phyloP scores from a whole-genome alignment of 2,888 invertebrate genomes.

The Orthosia gracilis region DNA sequence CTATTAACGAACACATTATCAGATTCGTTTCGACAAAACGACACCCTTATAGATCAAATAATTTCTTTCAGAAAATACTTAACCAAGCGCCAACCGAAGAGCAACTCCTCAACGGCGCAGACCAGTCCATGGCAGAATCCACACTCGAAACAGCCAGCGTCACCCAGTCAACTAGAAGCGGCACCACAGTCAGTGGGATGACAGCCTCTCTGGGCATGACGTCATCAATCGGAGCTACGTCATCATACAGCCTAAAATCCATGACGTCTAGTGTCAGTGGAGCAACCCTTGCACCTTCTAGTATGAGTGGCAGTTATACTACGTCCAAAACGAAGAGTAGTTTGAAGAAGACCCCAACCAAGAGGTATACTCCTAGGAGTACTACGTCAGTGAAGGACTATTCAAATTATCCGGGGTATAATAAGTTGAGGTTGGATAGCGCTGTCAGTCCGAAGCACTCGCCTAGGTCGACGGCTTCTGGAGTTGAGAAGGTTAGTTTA shows the following conservation, averaged over 20 bases:
- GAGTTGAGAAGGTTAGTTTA: conserved; percentile 80
- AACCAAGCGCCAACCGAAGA: conserved; percentile 88
- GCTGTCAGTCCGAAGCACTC: conserved; percentile 89
- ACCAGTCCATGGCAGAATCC: conserved; percentile 79
- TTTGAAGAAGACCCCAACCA: conserved; percentile 85
- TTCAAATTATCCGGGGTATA: conserved; percentile 85
- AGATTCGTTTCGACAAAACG: too few relatives aligned
- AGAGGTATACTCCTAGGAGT: conserved; percentile 83
- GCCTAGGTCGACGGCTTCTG: conserved; percentile 76
- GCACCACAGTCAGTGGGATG: conserved; percentile 77
- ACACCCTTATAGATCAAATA: too few relatives aligned
- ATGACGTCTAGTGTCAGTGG: conserved; percentile 84
- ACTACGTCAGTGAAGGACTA: conserved; percentile 77
- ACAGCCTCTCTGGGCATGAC: conserved; percentile 84
- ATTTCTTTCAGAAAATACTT: conserved; percentile 82
- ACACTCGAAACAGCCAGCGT: conserved; percentile 82
- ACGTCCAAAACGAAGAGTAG: conserved; percentile 87
- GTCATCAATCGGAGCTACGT: conserved; percentile 84
- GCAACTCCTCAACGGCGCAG: conserved; percentile 79
- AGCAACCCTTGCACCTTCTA: conserved; percentile 85
- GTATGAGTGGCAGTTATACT: conserved; percentile 84
- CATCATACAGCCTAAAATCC: conserved; percentile 86
- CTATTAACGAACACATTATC: too few relatives aligned
- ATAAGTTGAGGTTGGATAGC: conserved; percentile 88
- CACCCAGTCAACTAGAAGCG: conserved; percentile 82